Base-by-base conservation (phyloP, 2,113 vertebrate genomes). In the Perccottus glenii region DNA sequence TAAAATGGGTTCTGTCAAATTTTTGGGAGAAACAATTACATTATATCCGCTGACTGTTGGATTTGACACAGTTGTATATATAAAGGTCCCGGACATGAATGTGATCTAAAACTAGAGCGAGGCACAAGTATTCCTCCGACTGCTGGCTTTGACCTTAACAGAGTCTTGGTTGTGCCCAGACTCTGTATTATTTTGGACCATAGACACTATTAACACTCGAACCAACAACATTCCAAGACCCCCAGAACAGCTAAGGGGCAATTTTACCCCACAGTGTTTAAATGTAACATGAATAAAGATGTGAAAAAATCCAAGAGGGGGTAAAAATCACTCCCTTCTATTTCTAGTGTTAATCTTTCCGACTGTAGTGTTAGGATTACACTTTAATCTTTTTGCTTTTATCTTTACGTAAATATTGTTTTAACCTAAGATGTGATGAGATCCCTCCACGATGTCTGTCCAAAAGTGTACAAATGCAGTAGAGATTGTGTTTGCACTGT, bases 401-500 rank as follows among this genome's bases (percentile, higher is more conserved):
- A 48, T 16, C 51, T 73, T 64, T n/a, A 52, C 5, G 53, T 64
- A 43, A 43, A 43, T 11, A 43, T 43, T 43, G 42, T 43, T 70
- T 80, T 71, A 64, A 55, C 69, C 56, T 53, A 75, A 79, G 60
- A 78, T 71, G 70, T 81, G 81, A 78, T 71, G 70, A 79, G 81
- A 67, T 68, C 78, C 78, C 80, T 59, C 58, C 78, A 77, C 66
- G 70, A 77, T 46, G 67, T 71, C 77, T 59, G 81, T 85, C 77
- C 79, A 73, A 81, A 85, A 79, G 75, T 81, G 78, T 79, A 75
- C 64, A 65, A 78, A 52, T 68, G 80, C 64, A 71, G 57, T 69
- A 45, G 58, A 86, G 70, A 64, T 85, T 77, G 80, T 85, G 86
- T 87, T 87, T 81, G 81, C 80, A 53, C 86, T 85, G 84, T 63